A percentile compares a stretch with the other conserved stretches of the same genome.
Conservation (phyloP, 2,797 vertebrate genomes). For the Lagodon rhomboides region DNA sequence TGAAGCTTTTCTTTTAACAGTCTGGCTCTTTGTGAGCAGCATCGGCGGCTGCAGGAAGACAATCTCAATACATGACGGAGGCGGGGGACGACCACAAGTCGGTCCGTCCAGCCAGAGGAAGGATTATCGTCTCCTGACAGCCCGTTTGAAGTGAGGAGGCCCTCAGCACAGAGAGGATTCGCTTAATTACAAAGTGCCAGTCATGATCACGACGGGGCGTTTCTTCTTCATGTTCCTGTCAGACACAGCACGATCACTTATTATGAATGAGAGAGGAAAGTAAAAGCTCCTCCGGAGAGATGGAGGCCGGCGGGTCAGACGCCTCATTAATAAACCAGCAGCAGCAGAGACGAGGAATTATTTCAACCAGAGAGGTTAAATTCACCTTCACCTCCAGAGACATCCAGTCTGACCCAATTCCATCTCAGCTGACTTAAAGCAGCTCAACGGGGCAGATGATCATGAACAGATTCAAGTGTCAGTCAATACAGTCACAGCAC, state of each 20-base stretch:
- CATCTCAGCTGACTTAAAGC: neutral
- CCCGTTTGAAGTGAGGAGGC: conserved; percentile 62
- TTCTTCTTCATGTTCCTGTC: conserved; percentile 59
- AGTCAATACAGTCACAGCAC: neutral
- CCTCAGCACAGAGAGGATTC: conserved; percentile 59
- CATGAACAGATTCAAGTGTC: neutral
- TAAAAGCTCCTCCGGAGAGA: conserved; percentile 22
- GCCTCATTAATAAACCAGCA: conserved; percentile 43
- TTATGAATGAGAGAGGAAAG: conserved; percentile 40
- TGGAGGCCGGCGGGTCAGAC: conserved; percentile 16
- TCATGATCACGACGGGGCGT: conserved; percentile 52
- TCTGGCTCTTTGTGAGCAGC: conserved; percentile 23
- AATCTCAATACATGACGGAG: conserved; percentile 13
- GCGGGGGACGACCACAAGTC: conserved; percentile 13
- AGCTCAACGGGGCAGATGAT: neutral
- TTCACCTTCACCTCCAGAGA: conserved; percentile 30
- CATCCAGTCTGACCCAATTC: neutral
- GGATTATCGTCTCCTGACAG: conserved; percentile 60
- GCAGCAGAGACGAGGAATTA: neutral
- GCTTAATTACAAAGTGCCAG: conserved; percentile 73
- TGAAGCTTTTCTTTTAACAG: conserved; percentile 33
- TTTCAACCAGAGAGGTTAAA: conserved; percentile 12
- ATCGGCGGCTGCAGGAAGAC: conserved; percentile 5
- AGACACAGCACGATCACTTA: conserved; percentile 19
- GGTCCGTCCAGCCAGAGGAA: conserved; percentile 33